Conservation (phyloP, 2,888 invertebrate genomes). For the Meta bourneti region DNA sequence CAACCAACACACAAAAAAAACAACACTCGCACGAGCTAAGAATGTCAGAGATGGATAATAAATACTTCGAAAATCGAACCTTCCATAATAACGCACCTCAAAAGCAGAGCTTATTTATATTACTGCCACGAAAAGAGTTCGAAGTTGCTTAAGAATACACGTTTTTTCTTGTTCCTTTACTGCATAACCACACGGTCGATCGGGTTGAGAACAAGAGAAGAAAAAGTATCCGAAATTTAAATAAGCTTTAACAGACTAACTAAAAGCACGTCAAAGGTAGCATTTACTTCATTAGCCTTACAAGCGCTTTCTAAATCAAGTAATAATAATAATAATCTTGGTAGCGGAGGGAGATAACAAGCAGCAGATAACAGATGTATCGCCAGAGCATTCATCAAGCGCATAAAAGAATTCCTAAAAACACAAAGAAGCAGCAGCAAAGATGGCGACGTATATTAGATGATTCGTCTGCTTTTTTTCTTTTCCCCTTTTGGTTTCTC, state of each 20-base stretch:
- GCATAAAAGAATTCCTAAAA: slow-evolving; percentile 47
- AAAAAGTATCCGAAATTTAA: slow-evolving; percentile 37
- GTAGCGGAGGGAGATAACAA: slow-evolving; percentile 12
- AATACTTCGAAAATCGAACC: background rate
- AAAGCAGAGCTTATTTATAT: background rate
- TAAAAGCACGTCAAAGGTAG: slow-evolving; percentile 25
- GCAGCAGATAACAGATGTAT: slow-evolving; percentile 42
- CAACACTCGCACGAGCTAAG: background rate
- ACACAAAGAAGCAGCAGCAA: slow-evolving; percentile 23
- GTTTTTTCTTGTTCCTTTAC: background rate
- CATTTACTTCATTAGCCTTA: slow-evolving; percentile 46
- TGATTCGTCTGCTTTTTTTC: slow-evolving; percentile 37
- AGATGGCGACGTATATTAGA: slow-evolving; percentile 37
- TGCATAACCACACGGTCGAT: background rate
- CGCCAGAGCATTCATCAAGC: slow-evolving; percentile 36
- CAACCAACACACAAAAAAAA: background rate
- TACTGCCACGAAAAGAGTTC: background rate
- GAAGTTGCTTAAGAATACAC: background rate
- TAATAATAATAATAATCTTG: slow-evolving; percentile 42
- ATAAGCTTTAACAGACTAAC: slow-evolving; percentile 41
- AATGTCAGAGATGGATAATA: background rate
- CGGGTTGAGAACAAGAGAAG: background rate
- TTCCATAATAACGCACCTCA: background rate
- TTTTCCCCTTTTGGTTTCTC: background rate
- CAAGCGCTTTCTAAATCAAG: slow-evolving; percentile 39